Evolutionary conservation across 2,888 invertebrate genomes (phyloP), one percentile per base, ranked within the genome.

Genomic region (Rotaria socialis): DNA sequence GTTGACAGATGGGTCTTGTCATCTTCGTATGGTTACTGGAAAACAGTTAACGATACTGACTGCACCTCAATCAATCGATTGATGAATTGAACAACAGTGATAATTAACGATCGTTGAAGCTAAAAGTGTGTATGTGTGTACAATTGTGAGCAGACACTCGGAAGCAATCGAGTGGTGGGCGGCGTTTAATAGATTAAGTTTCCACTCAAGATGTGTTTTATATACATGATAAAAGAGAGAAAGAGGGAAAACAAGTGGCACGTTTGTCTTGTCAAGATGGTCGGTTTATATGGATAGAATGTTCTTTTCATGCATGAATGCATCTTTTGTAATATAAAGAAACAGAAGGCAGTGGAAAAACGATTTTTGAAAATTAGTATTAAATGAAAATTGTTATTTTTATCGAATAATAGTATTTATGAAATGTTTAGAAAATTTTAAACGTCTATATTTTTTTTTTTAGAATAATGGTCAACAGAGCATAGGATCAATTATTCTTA

Each of bases 101-200:
- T 67, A 67, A 67, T 67, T 67, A 35, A 67, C 35, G 67, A 67
- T 67, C 35, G 67, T 11, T 67, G 67, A 67, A 67, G 67, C 67
- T 19, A 19, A 67, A 67, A 67, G 67, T 35, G 67, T 67, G 35
- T 35, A n/a, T n/a, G 35, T 35, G 67, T 35, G 27, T 7, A 67
- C 14, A 67, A 19, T 35, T 19, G 67, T 19, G 19, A 67, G 19
- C 19, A 67, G 67, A 67, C 16, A 67, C 7, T 24, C 67, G 67
- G 35, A 67, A 35, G 67, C 35, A 67, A 35, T 67, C 19, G 67
- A 67, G 16, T 67, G 10, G 27, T 67, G 35, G 35, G 27, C 67
- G 67, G 35, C 14, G 27, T 67, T 19, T 67, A 67, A 27, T 67
- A 67, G 67, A 67, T 67, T 67, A 67, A 67, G 35, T 35, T 67